Evolutionary conservation across 2,113 vertebrate species (phyloP), one percentile per base, ranked within the genome.

Genomic region (Petrocephalus zakoni): DNA sequence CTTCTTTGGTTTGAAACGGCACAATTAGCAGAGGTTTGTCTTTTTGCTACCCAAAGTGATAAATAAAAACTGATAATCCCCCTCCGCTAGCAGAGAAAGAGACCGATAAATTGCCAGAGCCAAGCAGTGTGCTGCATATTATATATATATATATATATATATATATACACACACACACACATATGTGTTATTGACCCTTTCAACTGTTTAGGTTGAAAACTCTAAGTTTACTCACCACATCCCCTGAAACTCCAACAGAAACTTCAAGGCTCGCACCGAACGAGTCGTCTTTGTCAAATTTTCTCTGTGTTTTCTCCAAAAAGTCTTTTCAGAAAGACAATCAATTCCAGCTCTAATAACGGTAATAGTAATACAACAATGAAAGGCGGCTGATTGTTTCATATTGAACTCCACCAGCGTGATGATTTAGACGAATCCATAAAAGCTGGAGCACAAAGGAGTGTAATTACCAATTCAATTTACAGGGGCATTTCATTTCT

Each of bases 391-490:
- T 82, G 34, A 83, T 47, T 83, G 15, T 61, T 88, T 58, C 75
- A 84, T n/a, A 88, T n/a, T 42, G 52, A 88, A 84, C 53, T 78
- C 82, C 82, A 47, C 37, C 78, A 58, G 29, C 13, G n/a, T 46
- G 37, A 7, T 49, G 52, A 88, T 83, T 37, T 46, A 88, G 52
- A 56, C 37, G 19, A 84, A 88, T 83, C 51, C 37, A 51, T 52
- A 88, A 25, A 88, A 83, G 37, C n/a, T 9, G 49, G 13, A 37
- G 25, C 10, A 81, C 87, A 75, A 83, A 58, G 42, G 53, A 88
- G 82, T 88, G 34, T 13, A 83, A 81, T 55, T 88, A 88, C 34
- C 53, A 84, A 88, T 88, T 88, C 52, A 58, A 83, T 47, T 34
- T 49, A 84, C 34, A 83, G 42, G 75, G 52, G 52, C 29, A 22